Base-by-base conservation (phyloP, 2,113 vertebrate species). In the Sorex araneus region DNA sequence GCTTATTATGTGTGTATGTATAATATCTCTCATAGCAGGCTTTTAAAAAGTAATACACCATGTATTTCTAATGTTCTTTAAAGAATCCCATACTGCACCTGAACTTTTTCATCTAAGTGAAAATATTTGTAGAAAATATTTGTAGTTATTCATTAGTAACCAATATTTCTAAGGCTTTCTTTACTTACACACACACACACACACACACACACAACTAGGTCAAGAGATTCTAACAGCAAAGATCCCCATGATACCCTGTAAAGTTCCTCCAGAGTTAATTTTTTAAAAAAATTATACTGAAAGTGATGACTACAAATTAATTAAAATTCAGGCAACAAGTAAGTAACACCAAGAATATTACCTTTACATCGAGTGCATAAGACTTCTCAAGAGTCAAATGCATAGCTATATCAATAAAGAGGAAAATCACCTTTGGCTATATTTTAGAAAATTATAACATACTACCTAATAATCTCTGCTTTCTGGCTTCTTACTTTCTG, bases 171-270 rank as follows among this genome's bases (percentile, higher is more conserved):
- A 66, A 15, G 8, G 8, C 13, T 15, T 79, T 85, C 13, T 89
- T 40, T 36, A 19, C 90, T 12, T 13, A 50, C 47, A 50, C 47
- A 50, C 47, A 50, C 47, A 50, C 47, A 50, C 47, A 50, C 47
- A 50, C 47, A 50, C 47, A 50, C 47, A 50, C 47, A 89, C 84
- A 92, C 83, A 78, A 30, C 47, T 69, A 43, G 71, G 9, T 67
- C 45, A 12, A 50, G 11, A 94, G 27, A 66, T 67, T 80, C 45
- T 36, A 80, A 94, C 83, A 30, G 66, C 28, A 66, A 78, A 78
- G 8, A 11, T n/a, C 10, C 19, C 43, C 32, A 60, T 36, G 12
- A 60, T 32, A 57, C 18, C 9, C 25, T 21, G 54, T 60, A 85
- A 88, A 13, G 28, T 75, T 66, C 34, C 15, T 81, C 32, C 73